Conservation (phyloP, 2,113 vertebrate species). For the Otus sunia region DNA sequence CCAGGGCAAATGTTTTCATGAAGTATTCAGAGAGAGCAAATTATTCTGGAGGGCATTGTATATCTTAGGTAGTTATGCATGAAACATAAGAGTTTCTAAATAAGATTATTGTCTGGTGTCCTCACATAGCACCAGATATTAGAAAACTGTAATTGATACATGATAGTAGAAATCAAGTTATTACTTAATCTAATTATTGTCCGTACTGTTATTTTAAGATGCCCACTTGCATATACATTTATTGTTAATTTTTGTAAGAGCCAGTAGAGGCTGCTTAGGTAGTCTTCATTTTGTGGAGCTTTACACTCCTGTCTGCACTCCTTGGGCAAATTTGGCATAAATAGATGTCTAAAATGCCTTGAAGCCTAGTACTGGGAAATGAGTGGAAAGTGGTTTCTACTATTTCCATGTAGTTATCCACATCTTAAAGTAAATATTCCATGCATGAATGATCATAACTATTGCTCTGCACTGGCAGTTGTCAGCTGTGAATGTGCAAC, state of each 20-base stretch:
- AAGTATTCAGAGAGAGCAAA: background rate
- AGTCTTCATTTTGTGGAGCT: background rate
- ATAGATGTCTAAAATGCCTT: background rate
- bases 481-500: background rate
- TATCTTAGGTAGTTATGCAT: background rate
- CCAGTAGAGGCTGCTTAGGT: background rate
- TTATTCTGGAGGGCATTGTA: background rate
- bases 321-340: background rate
- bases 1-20: background rate
- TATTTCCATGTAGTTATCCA: background rate
- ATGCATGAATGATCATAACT: background rate
- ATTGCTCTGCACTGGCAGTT: background rate
- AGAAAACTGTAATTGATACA: constrained; percentile 1
- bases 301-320: background rate
- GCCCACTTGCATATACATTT: background rate
- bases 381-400: background rate
- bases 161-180: background rate
- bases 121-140: background rate
- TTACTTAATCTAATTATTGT: background rate
- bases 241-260: background rate
- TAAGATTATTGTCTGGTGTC: background rate
- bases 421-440: background rate
- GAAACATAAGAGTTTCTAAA: background rate
- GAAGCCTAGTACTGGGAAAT: background rate
- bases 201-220: background rate